Evolutionary conservation across 2,113 vertebrate genomes (phyloP), one percentile per base, ranked within the genome.

Genomic region (Anhinga rufa): DNA sequence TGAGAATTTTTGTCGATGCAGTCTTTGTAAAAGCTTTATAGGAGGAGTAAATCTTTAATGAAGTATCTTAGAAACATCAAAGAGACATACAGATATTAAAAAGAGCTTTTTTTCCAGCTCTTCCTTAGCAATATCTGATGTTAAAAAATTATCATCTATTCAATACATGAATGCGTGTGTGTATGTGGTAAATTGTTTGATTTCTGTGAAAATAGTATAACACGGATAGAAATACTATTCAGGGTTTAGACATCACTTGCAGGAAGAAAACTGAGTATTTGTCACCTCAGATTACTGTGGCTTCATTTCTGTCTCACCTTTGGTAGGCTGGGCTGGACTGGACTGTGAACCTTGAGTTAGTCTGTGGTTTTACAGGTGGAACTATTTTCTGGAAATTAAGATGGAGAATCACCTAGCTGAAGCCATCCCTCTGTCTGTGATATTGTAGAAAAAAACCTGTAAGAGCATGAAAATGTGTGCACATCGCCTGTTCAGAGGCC

Each of bases 401-500:
- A 28, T 51, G n/a, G 36, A 84, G 25, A 75, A 38, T 78, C n/a
- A 62, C 26, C 5, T 62, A 42, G 7, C 52, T 93, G 74, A 94
- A 60, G 25, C 54, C 36, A 64, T 42, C 17, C 28, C 9, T 78
- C 17, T 8, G 15, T 38, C 62, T 65, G 2, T 60, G 40, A 31
- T 65, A 61, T 31, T 34, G 7, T 1, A 65, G 66, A 8, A 54
- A 61, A 88, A 92, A 8, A 0, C 0, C 4, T 5, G 0, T 19
- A 34, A 26, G 5, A 69, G 6, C 28, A n/a, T 88, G 61, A 58
- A 82, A 76, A n/a, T 38, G 8, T 21, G 14, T 65, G 17, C 21
- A 49, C 10, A 17, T 12, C 2, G 0, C 0, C 0, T 57, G 9
- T 82, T 92, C 8, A 20, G 58, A 82, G 52, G 46, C 54, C 62